Evolutionary conservation across 2,888 invertebrate genomes (phyloP).

Genomic region (Seladonia tumulorum): DNA sequence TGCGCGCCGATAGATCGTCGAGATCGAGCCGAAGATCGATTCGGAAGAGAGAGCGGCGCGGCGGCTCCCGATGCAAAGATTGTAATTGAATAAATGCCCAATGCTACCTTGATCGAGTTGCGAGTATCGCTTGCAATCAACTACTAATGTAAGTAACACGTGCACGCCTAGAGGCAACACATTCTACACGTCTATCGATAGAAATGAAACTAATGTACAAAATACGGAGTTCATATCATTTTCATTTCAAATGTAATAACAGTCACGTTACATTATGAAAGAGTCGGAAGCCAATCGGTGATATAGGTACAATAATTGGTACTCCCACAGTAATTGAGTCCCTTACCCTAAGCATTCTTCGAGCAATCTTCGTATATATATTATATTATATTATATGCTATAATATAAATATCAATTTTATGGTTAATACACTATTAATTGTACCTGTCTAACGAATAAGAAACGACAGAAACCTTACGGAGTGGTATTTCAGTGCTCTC

Average conservation of each 20-base stretch:
- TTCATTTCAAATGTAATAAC: too few species aligned
- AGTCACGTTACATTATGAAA: not conserved
- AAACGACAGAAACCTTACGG: too few species aligned
- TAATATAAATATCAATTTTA: too few species aligned
- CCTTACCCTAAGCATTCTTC: too few species aligned
- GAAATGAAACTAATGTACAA: not conserved
- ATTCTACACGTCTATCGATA: constrained; percentile 2
- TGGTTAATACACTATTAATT: too few species aligned
- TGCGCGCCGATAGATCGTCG: constrained; percentile 24
- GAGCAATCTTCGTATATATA: too few species aligned
- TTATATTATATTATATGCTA: too few species aligned
- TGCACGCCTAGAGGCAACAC: constrained; percentile 42
- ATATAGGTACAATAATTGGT: too few species aligned
- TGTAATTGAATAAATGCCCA: constrained; percentile 56
- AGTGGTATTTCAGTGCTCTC: not conserved
- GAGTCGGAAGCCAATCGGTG: too few species aligned
- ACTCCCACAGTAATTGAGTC: too few species aligned
- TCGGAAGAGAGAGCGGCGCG: constrained; percentile 51
- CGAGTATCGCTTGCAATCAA: constrained; percentile 23
- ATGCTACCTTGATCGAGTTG: constrained; percentile 24
- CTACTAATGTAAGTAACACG: constrained; percentile 44
- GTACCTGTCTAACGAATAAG: too few species aligned
- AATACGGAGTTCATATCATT: not conserved
- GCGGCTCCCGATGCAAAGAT: constrained; percentile 25
- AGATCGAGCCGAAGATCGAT: constrained; percentile 38